Evolutionary conservation across 2,113 vertebrate species (phyloP).

Genomic region (Dermatemys mawii): DNA sequence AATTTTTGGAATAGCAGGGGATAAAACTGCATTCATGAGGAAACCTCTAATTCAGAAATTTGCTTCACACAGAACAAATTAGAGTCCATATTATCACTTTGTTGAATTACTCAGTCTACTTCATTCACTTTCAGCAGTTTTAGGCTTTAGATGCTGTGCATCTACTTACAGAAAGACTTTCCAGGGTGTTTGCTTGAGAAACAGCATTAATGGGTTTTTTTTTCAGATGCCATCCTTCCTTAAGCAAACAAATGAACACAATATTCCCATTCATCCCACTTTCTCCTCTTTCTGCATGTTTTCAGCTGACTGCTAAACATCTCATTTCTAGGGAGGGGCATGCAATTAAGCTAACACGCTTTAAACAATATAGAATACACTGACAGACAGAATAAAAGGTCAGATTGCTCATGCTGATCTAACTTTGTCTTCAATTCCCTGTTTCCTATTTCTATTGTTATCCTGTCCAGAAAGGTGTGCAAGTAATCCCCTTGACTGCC

Average conservation of each 20-base stretch:
- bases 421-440: conserved; percentile 49
- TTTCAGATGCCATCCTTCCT: not conserved
- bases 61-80: conserved; percentile 39
- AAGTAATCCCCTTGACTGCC: conserved; percentile 62
- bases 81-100: not conserved
- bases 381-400: conserved; percentile 20
- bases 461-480: conserved; percentile 47
- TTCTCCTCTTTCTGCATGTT: conserved; percentile 22
- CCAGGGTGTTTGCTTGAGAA: conserved; percentile 16
- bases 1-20: not conserved
- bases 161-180: conserved; percentile 42
- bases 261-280: not conserved
- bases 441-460: conserved; percentile 43
- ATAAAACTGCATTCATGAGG: conserved; percentile 13
- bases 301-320: conserved; percentile 21
- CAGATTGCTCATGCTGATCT: conserved; percentile 40
- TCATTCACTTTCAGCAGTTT: conserved; percentile 14
- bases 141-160: not conserved
- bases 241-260: conserved; percentile 41
- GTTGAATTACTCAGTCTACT: conserved; percentile 6
- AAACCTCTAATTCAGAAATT: conserved; percentile 34
- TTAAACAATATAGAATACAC: conserved; percentile 20
- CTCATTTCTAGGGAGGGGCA: not conserved
- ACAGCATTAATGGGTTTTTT: not conserved
- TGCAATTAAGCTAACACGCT: conserved; percentile 23